Percentiles rank a stretch among this genome's conserved stretches.
These are phyloP conservation scores for Celastrina argiolus DNA, from an alignment of 2,888 invertebrate species.

Conservation along the genomic window DNA sequence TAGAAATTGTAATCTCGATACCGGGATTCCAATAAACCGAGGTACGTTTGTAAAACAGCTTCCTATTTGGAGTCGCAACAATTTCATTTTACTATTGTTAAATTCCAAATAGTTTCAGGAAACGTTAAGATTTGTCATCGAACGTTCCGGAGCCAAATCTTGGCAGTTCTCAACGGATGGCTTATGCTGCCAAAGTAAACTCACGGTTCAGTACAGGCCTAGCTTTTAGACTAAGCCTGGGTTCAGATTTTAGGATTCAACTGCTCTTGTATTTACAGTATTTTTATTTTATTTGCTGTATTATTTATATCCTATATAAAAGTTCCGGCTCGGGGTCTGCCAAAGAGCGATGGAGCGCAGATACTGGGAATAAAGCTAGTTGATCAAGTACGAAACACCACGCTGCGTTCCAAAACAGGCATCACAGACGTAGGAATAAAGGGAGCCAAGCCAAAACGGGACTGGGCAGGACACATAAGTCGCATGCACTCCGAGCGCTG, in stretches of 20 bases:
- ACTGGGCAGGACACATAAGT: too few relatives aligned
- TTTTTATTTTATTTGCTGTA: neutral
- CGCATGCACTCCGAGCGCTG: too few relatives aligned
- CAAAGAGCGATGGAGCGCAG: too few relatives aligned
- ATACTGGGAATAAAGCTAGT: too few relatives aligned
- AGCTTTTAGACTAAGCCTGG: slow-evolving; percentile 8
- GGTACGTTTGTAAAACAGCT: neutral
- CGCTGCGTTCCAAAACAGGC: too few relatives aligned
- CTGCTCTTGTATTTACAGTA: neutral
- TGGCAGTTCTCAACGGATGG: slow-evolving; percentile 23
- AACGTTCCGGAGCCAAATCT: slow-evolving; percentile 21
- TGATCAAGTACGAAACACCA: too few relatives aligned
- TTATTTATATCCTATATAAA: neutral
- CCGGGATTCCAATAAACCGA: neutral
- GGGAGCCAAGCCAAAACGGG: too few relatives aligned
- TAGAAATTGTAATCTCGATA: neutral
- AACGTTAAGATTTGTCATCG: slow-evolving; percentile 9
- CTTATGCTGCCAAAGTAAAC: slow-evolving; percentile 25
- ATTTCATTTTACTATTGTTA: neutral
- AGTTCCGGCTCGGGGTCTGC: too few relatives aligned
- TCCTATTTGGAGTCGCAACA: neutral
- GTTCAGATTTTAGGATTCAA: neutral
- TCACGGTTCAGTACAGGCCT: slow-evolving; percentile 19
- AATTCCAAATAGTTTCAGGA: slow-evolving; percentile 5
- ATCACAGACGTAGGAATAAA: too few relatives aligned